Percentiles rank a stretch among this genome's conserved stretches.
phyloP scores from a whole-genome alignment of 2,888 invertebrate genomes.

The Meghimatium bilineatum region DNA sequence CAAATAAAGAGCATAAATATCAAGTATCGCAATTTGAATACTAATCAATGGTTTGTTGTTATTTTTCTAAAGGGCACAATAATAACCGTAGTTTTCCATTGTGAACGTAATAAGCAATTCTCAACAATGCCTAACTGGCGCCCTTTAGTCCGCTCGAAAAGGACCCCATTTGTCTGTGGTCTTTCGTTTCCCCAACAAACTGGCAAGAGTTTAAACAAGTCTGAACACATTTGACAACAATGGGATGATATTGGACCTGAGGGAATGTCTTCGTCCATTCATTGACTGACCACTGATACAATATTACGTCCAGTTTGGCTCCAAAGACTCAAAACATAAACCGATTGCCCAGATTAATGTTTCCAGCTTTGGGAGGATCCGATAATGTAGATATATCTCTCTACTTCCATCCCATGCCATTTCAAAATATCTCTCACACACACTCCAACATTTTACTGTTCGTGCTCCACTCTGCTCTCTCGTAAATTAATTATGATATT shows the following conservation, averaged over 20 bases:
- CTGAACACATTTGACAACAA: constrained; percentile 12
- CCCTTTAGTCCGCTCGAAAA: constrained; percentile 8
- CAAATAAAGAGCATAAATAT: background rate
- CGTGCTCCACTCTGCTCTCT: background rate
- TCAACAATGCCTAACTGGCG: constrained; percentile 6
- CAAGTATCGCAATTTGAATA: constrained; percentile 10
- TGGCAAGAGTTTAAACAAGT: constrained; percentile 1
- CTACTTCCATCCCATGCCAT: background rate
- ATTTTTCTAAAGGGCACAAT: background rate
- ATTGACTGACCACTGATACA: background rate
- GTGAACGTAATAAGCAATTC: constrained; percentile 13
- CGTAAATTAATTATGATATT: background rate
- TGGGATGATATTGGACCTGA: background rate
- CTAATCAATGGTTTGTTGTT: background rate
- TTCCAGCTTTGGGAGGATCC: background rate
- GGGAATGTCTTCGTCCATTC: background rate
- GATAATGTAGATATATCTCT: background rate
- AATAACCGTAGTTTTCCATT: background rate
- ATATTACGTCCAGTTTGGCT: background rate
- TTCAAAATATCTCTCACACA: background rate
- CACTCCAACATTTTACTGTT: too few species aligned
- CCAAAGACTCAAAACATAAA: background rate
- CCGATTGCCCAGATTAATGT: background rate
- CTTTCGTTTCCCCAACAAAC: constrained; percentile 1
- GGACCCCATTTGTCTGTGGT: background rate